These are phyloP conservation scores for Heliconius nattereri DNA, from an alignment of 1,140 invertebrate genomes.

Conservation along the genomic window DNA sequence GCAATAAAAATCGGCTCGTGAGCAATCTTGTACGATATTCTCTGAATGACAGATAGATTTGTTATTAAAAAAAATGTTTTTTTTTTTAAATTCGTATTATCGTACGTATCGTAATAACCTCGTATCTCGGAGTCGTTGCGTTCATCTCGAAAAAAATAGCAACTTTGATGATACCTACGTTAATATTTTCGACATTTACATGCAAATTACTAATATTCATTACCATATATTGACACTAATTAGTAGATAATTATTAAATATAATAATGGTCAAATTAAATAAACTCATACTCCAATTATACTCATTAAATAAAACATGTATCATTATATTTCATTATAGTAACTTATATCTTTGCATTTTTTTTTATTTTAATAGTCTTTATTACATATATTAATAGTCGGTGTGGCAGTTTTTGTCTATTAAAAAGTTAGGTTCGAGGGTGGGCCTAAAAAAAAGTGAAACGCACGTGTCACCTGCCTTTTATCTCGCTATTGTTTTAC, in stretches of 20 bases:
- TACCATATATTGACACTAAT: slow-evolving; percentile 12
- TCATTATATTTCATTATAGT: slow-evolving; percentile 4
- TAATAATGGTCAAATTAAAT: slow-evolving; percentile 3
- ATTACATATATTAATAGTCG: slow-evolving; percentile 1
- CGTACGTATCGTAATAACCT: too few relatives aligned
- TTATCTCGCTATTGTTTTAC: slow-evolving; percentile 52
- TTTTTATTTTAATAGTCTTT: background rate
- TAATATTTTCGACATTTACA: background rate
- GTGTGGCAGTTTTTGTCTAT: slow-evolving; percentile 41
- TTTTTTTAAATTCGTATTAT: background rate
- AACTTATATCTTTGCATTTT: background rate
- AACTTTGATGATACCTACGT: slow-evolving; percentile 17
- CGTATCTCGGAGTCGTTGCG: background rate
- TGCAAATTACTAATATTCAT: background rate
- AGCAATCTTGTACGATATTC: background rate
- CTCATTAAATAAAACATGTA: slow-evolving; percentile 11
- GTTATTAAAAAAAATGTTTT: background rate
- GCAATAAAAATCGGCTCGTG: slow-evolving; percentile 17
- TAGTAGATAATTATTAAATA: slow-evolving; percentile 9
- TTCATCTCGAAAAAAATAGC: background rate
- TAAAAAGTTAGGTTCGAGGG: slow-evolving; percentile 56
- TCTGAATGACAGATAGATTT: background rate
- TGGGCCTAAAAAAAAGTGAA: slow-evolving; percentile 48
- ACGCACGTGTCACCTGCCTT: slow-evolving; percentile 71
- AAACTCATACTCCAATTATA: background rate